Percentiles rank a stretch among this genome's conserved stretches.
Conservation (phyloP, 2,888 invertebrate species). For the Altica lythri region DNA sequence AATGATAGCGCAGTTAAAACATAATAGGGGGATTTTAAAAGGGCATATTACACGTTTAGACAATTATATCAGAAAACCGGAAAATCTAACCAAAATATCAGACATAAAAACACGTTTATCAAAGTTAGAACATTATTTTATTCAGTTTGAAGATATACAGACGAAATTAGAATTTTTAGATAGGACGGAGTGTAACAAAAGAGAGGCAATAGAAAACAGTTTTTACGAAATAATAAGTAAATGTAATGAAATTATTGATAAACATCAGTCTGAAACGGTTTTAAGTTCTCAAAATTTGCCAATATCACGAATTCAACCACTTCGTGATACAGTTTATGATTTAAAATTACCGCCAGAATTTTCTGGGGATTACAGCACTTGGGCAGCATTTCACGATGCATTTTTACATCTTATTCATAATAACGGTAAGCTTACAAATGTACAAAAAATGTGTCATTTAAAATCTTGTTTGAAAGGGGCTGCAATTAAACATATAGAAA, state of each 20-base stretch:
- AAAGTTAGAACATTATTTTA: neutral
- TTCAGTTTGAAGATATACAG: constrained; percentile 1
- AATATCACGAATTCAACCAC: neutral
- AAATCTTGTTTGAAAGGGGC: neutral
- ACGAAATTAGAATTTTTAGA: constrained; percentile 3
- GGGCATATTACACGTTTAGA: constrained; percentile 8
- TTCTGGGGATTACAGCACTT: neutral
- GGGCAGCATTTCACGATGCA: constrained; percentile 2
- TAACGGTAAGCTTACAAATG: constrained; percentile 2
- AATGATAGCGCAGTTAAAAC: neutral
- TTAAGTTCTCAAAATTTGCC: neutral
- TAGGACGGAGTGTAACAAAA: neutral
- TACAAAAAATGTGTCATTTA: constrained; percentile 1
- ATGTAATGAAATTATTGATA: neutral
- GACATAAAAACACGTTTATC: neutral
- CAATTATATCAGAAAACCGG: neutral
- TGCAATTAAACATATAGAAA: constrained; percentile 1
- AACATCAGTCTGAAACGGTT: neutral
- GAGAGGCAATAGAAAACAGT: neutral
- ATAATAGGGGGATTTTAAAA: constrained; percentile 4
- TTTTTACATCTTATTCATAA: constrained; percentile 8
- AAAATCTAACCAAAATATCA: neutral
- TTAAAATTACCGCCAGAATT: neutral
- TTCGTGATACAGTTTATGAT: neutral
- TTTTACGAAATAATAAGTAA: constrained; percentile 1